Conservation (phyloP, 2,113 vertebrate genomes). For the Myotis davidii region DNA sequence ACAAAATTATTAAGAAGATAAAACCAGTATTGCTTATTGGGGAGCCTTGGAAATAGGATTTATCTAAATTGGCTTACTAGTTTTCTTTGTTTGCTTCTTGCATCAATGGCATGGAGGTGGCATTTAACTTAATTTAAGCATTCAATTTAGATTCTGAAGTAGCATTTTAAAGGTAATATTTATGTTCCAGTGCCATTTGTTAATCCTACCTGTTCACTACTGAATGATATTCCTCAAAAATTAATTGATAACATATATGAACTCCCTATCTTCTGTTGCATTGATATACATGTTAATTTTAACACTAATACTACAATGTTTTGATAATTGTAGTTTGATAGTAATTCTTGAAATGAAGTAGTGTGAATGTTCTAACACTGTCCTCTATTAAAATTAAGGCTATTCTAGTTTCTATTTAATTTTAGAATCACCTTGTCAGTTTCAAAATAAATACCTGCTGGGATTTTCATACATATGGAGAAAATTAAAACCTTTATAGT, state of each 20-base stretch:
- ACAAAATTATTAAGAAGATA: background rate
- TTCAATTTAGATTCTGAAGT: background rate
- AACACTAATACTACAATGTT: background rate
- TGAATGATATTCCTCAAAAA: background rate
- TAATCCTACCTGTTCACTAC: background rate
- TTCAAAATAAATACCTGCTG: background rate
- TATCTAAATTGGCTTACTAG: background rate
- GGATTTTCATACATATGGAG: background rate
- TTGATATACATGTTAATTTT: background rate
- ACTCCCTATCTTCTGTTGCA: background rate
- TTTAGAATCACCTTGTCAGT: background rate
- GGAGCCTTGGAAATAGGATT: background rate
- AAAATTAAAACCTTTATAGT: too few relatives aligned
- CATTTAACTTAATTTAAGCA: conserved; percentile 29
- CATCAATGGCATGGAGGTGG: background rate
- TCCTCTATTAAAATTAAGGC: background rate
- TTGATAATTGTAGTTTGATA: background rate
- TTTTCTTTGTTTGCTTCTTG: background rate
- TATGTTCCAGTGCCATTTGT: background rate
- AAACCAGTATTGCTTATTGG: background rate
- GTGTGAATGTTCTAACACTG: background rate
- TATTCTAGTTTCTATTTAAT: background rate
- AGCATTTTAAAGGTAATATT: background rate
- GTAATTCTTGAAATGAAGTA: background rate
- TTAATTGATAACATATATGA: background rate